Evolutionary conservation across 2,113 vertebrate genomes (phyloP).

Genomic region (rat (Rattus norvegicus)): GRCr8 NC_086022.1:132790501-132791000

Average conservation of each 20-base stretch:
- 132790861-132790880: constrained; percentile 34
- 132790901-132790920: not conserved
- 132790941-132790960: not conserved
- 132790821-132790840: not conserved
- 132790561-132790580: not conserved
- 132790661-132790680: not conserved
- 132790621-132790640: not conserved
- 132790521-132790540: not conserved
- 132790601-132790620: not conserved
- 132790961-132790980: not conserved
- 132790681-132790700: not conserved
- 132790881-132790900: constrained; percentile 15
- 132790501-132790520: constrained; percentile 2
- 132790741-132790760: not conserved
- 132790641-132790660: not conserved
- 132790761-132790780: not conserved
- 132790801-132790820: constrained; percentile 20
- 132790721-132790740: not conserved
- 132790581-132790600: not conserved
- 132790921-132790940: constrained; percentile 37
- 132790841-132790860: not conserved
- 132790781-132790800: not conserved
- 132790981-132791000: not conserved
- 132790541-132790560: not conserved
- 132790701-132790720: not conserved